Evolutionary conservation across 2,888 invertebrate species (phyloP).

Genomic region (Acholoe squamosa): DNA sequence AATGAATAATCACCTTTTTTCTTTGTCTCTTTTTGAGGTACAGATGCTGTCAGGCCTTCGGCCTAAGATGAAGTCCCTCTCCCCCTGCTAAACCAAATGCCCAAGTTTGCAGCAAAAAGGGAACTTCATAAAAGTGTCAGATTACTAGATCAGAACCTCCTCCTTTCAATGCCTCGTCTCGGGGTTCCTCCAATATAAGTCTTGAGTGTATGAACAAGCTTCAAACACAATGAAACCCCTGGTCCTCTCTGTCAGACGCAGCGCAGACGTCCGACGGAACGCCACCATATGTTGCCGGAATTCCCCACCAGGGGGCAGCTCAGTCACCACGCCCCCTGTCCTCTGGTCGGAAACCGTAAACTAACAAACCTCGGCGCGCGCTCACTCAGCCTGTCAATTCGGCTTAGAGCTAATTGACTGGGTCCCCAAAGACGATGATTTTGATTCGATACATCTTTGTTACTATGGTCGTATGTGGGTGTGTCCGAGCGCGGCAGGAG

Average conservation of each 20-base stretch:
- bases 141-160: too few relatives aligned
- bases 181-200: background rate
- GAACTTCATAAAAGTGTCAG: too few relatives aligned
- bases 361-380: background rate
- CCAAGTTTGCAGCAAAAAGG: background rate
- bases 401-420: constrained; percentile 46
- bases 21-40: too few relatives aligned
- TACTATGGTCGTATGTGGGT: background rate
- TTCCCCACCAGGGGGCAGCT: constrained; percentile 51
- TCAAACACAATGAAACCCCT: background rate
- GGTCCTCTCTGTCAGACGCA: background rate
- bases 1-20: too few relatives aligned
- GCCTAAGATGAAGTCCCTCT: too few relatives aligned
- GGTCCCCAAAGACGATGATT: background rate
- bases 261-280: background rate
- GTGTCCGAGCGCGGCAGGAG: background rate
- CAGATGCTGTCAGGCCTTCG: too few relatives aligned
- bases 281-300: constrained; percentile 47
- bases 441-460: constrained; percentile 45
- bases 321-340: constrained; percentile 35
- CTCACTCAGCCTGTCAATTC: constrained; percentile 4
- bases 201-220: background rate
- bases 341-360: background rate
- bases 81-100: background rate
- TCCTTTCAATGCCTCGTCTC: too few relatives aligned